Conservation (phyloP, 1,140 invertebrate genomes). For the Drosophila eugracilis region DNA sequence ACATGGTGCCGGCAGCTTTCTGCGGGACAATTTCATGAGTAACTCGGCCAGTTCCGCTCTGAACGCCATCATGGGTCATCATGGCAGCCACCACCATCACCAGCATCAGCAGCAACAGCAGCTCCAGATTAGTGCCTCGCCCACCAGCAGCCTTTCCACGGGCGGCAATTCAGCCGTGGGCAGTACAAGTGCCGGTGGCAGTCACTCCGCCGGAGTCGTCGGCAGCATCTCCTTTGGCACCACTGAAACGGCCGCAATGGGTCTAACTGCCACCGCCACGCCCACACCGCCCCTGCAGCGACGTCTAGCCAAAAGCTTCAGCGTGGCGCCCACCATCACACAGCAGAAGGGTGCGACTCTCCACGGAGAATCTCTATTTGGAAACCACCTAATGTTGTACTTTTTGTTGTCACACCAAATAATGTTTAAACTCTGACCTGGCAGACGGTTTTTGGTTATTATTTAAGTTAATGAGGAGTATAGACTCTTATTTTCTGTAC, state of each 20-base stretch:
- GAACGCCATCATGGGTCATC: slow-evolving; percentile 78
- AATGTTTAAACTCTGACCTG: neutral
- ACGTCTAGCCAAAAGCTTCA: slow-evolving; percentile 95
- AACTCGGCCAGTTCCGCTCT: slow-evolving; percentile 77
- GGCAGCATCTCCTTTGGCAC: slow-evolving; percentile 74
- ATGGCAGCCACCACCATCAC: slow-evolving; percentile 36
- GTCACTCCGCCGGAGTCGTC: slow-evolving; percentile 75
- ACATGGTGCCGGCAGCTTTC: slow-evolving; percentile 76
- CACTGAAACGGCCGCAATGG: slow-evolving; percentile 16
- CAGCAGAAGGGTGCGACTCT: slow-evolving; percentile 82
- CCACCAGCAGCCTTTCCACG: slow-evolving; percentile 24
- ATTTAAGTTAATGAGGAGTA: too few species aligned
- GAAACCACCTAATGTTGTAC: slow-evolving; percentile 31
- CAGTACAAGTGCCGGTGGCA: slow-evolving; percentile 69
- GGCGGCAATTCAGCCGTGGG: slow-evolving; percentile 37
- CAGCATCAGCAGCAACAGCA: slow-evolving; percentile 38
- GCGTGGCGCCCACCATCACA: slow-evolving; percentile 89
- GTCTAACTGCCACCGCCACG: slow-evolving; percentile 83
- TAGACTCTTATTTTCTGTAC: neutral
- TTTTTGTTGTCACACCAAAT: slow-evolving; percentile 23
- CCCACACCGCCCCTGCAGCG: slow-evolving; percentile 92
- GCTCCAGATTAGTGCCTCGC: slow-evolving; percentile 49
- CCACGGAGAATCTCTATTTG: slow-evolving; percentile 11
- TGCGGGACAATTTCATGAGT: slow-evolving; percentile 82
- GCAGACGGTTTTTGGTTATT: slow-evolving; percentile 9